Base-by-base conservation (phyloP, 2,797 vertebrate genomes). In the Lophius americanus region DNA sequence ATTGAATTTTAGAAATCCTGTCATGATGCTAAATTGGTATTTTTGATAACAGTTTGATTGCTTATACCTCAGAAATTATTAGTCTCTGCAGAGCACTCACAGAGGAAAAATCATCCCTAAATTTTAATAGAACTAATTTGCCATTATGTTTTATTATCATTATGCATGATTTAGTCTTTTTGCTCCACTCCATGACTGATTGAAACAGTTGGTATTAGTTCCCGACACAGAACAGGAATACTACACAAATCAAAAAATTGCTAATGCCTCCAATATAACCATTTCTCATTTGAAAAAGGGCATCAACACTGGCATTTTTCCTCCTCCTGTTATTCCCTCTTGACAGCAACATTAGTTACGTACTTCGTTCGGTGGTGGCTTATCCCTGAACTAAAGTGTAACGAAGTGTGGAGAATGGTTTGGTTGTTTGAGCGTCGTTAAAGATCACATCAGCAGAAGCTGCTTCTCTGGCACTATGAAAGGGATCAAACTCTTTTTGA, bases 361-460 rank as follows among this genome's bases (percentile, higher is more conserved):
- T 48, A 54, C 59, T 69, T 73, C 59, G 48, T 8, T 65, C 41
- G 41, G 14, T 7, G 39, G 63, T 23, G 54, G 49, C 46, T 61
- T 61, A 46, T 54, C 65, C 6, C 54, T 72, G 47, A 75, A 76
- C 76, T 72, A 51, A 76, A 76, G 47, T 62, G 37, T 70, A 78
- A 68, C 13, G 2, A 81, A 78, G 72, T 3, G 7, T 44, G 64
- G 49, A 64, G 55, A 70, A 55, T 76, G 52, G 66, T 78, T 78
- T 68, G 46, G 52, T 60, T 71, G 9, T 46, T 58, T 57, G 42
- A 51, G 49, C 58, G 51, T 72, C 64, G 70, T 76, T 66, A 72
- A 62, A 68, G 55, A 73, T 71, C 48, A 64, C 56, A 82, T 76
- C 55, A 64, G 58, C 33, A 7, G 51, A 69, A 44, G 52, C 37